Conservation (phyloP, 1,140 invertebrate genomes). For the Pachyrhynchus sulphureomaculatus region DNA sequence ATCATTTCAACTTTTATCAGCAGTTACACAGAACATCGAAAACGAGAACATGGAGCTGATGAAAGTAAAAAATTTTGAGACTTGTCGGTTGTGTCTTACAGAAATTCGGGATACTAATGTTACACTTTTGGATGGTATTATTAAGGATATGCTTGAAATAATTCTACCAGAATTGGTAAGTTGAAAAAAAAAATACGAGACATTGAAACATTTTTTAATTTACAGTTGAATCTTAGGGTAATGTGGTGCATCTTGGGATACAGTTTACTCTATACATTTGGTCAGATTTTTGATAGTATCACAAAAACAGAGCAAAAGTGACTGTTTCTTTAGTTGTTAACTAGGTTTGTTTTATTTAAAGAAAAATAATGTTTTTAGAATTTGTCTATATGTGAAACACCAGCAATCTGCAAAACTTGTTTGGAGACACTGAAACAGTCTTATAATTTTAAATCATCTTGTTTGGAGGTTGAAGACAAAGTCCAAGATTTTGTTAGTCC, state of each 20-base stretch:
- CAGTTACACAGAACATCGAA: too few relatives aligned
- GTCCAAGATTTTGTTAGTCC: conserved; percentile 18
- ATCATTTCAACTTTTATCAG: too few relatives aligned
- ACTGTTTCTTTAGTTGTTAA: too few relatives aligned
- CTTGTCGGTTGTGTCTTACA: conserved; percentile 16
- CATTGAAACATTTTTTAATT: too few relatives aligned
- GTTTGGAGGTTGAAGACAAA: conserved; percentile 24
- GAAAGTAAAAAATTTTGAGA: not conserved
- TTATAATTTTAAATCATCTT: conserved; percentile 22
- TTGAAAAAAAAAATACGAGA: too few relatives aligned
- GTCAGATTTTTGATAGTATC: too few relatives aligned
- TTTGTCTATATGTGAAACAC: conserved; percentile 11
- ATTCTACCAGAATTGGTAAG: conserved; percentile 23
- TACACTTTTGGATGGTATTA: conserved; percentile 11
- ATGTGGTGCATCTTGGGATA: too few relatives aligned
- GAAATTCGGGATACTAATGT: conserved; percentile 6
- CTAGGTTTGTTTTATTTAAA: too few relatives aligned
- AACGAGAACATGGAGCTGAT: not conserved
- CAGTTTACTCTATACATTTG: too few relatives aligned
- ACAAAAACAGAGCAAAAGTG: too few relatives aligned
- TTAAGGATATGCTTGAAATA: conserved; percentile 21
- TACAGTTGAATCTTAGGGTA: too few relatives aligned
- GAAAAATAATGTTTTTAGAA: too few relatives aligned
- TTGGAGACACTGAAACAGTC: conserved; percentile 15
- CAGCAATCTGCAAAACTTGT: conserved; percentile 13